Conservation (phyloP, 2,797 vertebrate species). For the Pipistrellus kuhlii region DNA sequence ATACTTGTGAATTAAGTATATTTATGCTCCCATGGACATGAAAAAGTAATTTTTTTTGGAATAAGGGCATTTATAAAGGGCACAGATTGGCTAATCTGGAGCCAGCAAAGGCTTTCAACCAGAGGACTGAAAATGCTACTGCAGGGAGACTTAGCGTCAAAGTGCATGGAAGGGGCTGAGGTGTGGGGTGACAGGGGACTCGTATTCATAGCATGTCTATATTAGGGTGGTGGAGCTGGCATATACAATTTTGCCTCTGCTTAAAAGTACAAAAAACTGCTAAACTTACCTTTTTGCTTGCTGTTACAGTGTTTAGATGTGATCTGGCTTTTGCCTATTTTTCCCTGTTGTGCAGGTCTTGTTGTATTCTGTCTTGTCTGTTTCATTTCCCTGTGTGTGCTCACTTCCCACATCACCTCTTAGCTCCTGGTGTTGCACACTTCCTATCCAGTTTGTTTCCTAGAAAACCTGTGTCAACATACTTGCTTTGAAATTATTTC, state of each 20-base stretch:
- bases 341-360: background rate
- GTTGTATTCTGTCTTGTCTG: background rate
- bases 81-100: background rate
- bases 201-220: background rate
- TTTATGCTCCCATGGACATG: background rate
- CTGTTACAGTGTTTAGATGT: background rate
- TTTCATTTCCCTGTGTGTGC: background rate
- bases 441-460: background rate
- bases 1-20: background rate
- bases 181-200: background rate
- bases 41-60: background rate
- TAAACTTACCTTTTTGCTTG: background rate
- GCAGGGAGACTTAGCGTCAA: background rate
- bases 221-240: background rate
- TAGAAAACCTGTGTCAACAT: conserved; percentile 56
- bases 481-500: conserved; percentile 68
- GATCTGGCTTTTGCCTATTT: background rate
- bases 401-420: background rate
- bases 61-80: background rate
- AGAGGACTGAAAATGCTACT: background rate
- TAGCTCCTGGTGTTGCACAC: background rate
- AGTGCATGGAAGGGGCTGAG: background rate
- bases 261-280: conserved; percentile 47
- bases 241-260: background rate
- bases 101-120: background rate